These are phyloP conservation scores for Helicoverpa armigera DNA, from an alignment of 1,140 invertebrate genomes.

Conservation along the genomic window DNA sequence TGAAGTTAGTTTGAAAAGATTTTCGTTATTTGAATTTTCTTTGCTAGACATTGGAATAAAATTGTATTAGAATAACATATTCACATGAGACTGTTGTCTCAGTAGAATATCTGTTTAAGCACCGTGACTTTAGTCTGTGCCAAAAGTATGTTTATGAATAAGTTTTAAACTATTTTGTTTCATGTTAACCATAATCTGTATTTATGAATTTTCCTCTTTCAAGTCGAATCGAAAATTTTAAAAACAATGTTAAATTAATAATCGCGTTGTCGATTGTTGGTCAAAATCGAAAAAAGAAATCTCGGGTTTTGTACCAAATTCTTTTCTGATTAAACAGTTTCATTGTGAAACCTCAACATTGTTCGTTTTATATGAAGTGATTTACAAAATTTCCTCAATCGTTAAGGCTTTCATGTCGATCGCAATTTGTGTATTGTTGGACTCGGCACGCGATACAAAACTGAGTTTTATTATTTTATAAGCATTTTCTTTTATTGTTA, in stretches of 20 bases:
- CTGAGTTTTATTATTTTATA: slow-evolving; percentile 56
- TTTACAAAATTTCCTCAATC: slow-evolving; percentile 62
- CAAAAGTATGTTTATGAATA: background rate
- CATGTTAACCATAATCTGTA: background rate
- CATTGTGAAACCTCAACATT: slow-evolving; percentile 53
- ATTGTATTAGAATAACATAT: too few species aligned
- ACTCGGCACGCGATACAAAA: slow-evolving; percentile 50
- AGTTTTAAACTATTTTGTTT: background rate
- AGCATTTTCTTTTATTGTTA: slow-evolving; percentile 35
- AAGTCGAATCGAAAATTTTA: background rate
- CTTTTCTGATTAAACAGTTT: slow-evolving; percentile 34
- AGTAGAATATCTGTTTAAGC: background rate
- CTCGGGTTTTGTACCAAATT: slow-evolving; percentile 12
- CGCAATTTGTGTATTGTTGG: slow-evolving; percentile 55
- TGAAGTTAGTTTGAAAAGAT: too few species aligned
- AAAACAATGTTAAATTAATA: slow-evolving; percentile 5
- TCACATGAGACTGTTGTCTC: too few species aligned
- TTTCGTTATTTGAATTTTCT: too few species aligned
- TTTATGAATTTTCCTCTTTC: too few species aligned
- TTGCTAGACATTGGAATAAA: too few species aligned
- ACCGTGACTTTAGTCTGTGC: background rate
- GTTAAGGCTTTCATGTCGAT: slow-evolving; percentile 61
- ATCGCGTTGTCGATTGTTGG: background rate
- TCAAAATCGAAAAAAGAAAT: slow-evolving; percentile 7
- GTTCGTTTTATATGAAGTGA: slow-evolving; percentile 57